Conservation (phyloP, 2,888 invertebrate species). For the Allacma fusca region DNA sequence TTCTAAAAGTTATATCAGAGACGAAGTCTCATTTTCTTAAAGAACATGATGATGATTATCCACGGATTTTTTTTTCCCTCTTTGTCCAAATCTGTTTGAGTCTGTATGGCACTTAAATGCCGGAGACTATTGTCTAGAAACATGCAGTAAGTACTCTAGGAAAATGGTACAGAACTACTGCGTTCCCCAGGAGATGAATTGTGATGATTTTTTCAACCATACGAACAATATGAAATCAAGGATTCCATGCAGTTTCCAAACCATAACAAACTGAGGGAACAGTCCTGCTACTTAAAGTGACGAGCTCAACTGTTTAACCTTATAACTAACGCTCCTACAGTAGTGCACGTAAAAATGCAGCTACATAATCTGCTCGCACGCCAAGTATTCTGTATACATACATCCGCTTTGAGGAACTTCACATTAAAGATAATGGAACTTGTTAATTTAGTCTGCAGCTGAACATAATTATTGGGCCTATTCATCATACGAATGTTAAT, state of each 20-base stretch:
- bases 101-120: neutral
- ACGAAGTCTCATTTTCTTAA: neutral
- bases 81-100: neutral
- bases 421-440: slow-evolving; percentile 14
- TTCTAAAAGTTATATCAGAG: neutral
- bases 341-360: too few species aligned
- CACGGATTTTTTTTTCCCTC: neutral
- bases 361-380: too few species aligned
- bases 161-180: neutral
- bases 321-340: too few species aligned
- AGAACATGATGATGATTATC: neutral
- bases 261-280: neutral
- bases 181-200: slow-evolving; percentile 13
- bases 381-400: too few species aligned
- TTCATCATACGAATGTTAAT: neutral
- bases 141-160: neutral
- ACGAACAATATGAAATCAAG: slow-evolving; percentile 11
- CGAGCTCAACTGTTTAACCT: too few species aligned
- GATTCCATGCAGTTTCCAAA: slow-evolving; percentile 5
- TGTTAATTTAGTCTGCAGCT: slow-evolving; percentile 18
- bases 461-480: slow-evolving; percentile 20
- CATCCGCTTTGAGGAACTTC: neutral
- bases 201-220: slow-evolving; percentile 3
- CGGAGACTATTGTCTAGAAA: neutral
- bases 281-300: too few species aligned